These are phyloP conservation scores for Oncorhynchus nerka DNA, from an alignment of 2,113 vertebrate species.

Conservation along the genomic window DNA sequence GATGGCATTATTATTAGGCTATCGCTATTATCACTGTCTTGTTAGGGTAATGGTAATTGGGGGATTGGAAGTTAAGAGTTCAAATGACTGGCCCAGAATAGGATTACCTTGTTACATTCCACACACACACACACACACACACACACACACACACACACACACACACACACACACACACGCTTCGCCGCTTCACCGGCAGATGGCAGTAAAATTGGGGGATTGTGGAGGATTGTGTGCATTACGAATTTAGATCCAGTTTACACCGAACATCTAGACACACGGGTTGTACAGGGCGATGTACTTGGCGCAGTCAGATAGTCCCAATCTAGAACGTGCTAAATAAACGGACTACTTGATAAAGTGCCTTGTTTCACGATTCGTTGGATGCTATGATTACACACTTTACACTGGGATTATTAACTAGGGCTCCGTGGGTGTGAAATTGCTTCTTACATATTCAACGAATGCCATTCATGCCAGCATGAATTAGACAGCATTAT, in stretches of 20 bases:
- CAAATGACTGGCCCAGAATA: constrained; percentile 66
- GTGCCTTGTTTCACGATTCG: constrained; percentile 29
- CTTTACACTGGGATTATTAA: constrained; percentile 43
- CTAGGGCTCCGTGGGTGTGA: constrained; percentile 40
- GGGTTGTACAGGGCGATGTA: constrained; percentile 3
- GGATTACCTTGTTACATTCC: constrained; percentile 65
- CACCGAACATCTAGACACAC: constrained; percentile 17
- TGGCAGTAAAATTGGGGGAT: constrained; percentile 69
- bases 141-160: too few relatives aligned
- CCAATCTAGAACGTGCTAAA: constrained; percentile 1
- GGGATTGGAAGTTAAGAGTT: constrained; percentile 57
- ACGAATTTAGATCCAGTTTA: constrained; percentile 41
- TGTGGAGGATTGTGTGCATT: constrained; percentile 51
- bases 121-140: too few relatives aligned
- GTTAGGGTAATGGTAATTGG: constrained; percentile 15
- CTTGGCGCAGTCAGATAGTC: neutral
- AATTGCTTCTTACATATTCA: neutral
- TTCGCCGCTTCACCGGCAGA: constrained; percentile 65
- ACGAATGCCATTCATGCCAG: too few relatives aligned
- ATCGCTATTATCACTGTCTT: constrained; percentile 10
- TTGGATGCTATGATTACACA: constrained; percentile 15
- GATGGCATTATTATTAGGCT: neutral
- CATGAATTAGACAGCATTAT: too few relatives aligned
- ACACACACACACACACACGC: too few relatives aligned
- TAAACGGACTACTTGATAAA: constrained; percentile 39